Conservation (phyloP, 2,797 vertebrate genomes). For the Glyptemys insculpta region DNA sequence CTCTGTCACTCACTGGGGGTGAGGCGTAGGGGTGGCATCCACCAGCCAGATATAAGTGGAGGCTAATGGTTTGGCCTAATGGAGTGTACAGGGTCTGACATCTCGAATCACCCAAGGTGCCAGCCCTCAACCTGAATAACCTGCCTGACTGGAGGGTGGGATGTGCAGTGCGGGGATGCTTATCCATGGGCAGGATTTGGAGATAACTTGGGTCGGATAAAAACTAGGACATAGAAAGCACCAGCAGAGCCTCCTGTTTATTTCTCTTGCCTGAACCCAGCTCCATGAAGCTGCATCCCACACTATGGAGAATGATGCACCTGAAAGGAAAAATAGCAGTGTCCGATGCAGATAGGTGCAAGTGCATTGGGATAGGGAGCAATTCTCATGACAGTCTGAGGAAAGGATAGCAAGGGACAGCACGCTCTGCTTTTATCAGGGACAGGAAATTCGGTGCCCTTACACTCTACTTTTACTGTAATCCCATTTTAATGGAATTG, state of each 20-base stretch:
- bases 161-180: background rate
- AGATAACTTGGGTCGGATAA: background rate
- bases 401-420: background rate
- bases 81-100: background rate
- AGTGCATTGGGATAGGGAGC: background rate
- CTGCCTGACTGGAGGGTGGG: background rate
- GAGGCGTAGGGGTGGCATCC: background rate
- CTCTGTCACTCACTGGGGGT: background rate
- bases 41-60: background rate
- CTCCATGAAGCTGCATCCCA: background rate
- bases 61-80: background rate
- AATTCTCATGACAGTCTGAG: background rate
- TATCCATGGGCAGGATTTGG: background rate
- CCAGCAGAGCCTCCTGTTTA: background rate
- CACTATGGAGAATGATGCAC: background rate
- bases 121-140: background rate
- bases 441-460: background rate
- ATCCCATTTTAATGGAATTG: background rate
- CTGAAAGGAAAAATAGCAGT: background rate
- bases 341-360: background rate
- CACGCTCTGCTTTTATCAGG: background rate
- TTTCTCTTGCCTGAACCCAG: background rate
- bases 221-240: too few relatives aligned
- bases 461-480: background rate
- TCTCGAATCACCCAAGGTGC: background rate